Percentiles rank a stretch among this genome's conserved stretches.
Evolutionary conservation across 2,888 invertebrate species (phyloP).

Genomic region (Ariolimax columbianus): DNA sequence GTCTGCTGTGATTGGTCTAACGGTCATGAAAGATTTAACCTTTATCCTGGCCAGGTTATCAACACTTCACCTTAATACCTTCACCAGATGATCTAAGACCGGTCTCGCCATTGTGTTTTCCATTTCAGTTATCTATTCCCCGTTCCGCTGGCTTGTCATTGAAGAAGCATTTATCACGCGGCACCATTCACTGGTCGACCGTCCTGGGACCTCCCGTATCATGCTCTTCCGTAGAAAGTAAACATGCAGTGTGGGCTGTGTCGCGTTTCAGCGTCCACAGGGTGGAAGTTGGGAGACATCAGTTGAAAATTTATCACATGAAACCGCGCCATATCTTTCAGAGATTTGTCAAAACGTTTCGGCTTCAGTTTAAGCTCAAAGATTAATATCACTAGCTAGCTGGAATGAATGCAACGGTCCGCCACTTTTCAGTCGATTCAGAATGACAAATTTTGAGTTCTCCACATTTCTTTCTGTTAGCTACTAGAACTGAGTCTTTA

Average conservation of each 20-base stretch:
- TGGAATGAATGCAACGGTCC: not conserved
- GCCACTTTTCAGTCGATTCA: not conserved
- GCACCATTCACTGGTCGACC: slow-evolving; percentile 20
- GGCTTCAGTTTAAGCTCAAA: not conserved
- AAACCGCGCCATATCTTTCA: slow-evolving; percentile 15
- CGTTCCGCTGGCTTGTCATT: slow-evolving; percentile 25
- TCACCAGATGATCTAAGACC: slow-evolving; percentile 6
- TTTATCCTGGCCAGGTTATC: slow-evolving; percentile 1
- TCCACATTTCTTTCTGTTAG: not conserved
- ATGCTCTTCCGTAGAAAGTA: slow-evolving; percentile 11
- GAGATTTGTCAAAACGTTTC: slow-evolving; percentile 9
- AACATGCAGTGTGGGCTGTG: slow-evolving; percentile 9
- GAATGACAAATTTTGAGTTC: not conserved
- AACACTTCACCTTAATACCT: not conserved
- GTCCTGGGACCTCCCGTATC: slow-evolving; percentile 2
- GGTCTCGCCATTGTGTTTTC: slow-evolving; percentile 23
- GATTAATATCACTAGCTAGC: not conserved
- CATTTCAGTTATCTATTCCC: slow-evolving; percentile 30
- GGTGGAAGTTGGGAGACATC: slow-evolving; percentile 10
- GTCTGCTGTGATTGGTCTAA: slow-evolving; percentile 13
- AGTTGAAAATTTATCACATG: slow-evolving; percentile 32
- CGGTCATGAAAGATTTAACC: slow-evolving; percentile 20
- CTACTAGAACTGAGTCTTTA: too few relatives aligned
- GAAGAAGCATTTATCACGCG: slow-evolving; percentile 58
- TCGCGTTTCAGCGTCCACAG: not conserved